Evolutionary conservation across 2,113 vertebrate genomes (phyloP).

Genomic region (Campylomormyrus numenius): DNA sequence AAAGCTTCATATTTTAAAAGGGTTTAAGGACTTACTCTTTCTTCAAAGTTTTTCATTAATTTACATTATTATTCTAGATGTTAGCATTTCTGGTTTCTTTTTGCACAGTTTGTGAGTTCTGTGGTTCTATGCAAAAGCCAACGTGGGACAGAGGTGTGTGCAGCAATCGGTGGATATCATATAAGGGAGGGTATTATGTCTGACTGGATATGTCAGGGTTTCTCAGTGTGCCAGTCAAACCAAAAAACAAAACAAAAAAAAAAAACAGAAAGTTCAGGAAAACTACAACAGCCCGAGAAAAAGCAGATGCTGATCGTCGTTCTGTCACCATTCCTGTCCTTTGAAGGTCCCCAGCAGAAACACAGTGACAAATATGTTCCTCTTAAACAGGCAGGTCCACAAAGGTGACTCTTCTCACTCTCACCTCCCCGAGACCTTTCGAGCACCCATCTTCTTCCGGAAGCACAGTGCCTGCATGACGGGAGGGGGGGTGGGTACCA

Average conservation of each 20-base stretch:
- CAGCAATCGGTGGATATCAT: not conserved
- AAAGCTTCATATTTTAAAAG: not conserved
- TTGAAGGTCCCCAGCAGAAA: not conserved
- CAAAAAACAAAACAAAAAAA: not conserved
- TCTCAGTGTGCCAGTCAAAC: not conserved
- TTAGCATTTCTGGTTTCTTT: not conserved
- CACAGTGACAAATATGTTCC: not conserved
- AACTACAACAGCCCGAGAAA: constrained; percentile 28
- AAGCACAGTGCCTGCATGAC: not conserved
- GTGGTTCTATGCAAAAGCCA: not conserved
- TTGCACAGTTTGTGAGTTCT: not conserved
- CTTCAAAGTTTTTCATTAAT: not conserved
- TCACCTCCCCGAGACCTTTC: constrained; percentile 14
- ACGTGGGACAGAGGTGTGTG: not conserved
- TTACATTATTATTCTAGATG: not conserved
- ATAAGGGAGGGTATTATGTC: not conserved
- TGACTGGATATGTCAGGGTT: not conserved
- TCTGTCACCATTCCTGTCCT: not conserved
- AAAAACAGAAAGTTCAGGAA: constrained; percentile 47
- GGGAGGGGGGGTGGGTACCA: not conserved
- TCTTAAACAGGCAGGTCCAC: not conserved
- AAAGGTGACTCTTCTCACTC: not conserved
- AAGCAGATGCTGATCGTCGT: too few species aligned
- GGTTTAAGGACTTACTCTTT: not conserved
- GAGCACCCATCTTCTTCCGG: not conserved